phyloP scores from a whole-genome alignment of 2,113 vertebrate genomes.

The Scomber colias region DNA sequence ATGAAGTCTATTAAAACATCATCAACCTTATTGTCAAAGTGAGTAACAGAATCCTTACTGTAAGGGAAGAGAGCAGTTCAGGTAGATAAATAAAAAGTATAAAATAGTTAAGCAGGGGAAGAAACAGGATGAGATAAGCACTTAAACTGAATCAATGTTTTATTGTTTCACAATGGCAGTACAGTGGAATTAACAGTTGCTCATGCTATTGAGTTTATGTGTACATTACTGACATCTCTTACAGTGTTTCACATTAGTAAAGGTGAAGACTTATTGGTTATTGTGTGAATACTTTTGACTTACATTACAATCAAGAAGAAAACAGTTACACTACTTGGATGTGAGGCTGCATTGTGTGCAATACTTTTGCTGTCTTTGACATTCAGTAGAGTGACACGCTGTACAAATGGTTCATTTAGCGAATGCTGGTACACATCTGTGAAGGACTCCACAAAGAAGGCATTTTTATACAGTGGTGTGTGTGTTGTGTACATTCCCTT shows the following conservation, averaged over 20 bases:
- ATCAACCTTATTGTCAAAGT: too few species aligned
- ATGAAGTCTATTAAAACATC: too few species aligned
- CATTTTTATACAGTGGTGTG: constrained; percentile 59
- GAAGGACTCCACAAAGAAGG: constrained; percentile 68
- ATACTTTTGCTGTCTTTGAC: constrained; percentile 66
- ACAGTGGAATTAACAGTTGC: constrained; percentile 69
- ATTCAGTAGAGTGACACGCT: constrained; percentile 69
- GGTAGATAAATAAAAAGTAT: not conserved
- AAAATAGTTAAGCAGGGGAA: not conserved
- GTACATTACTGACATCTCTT: constrained; percentile 65
- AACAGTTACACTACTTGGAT: constrained; percentile 38
- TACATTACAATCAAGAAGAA: constrained; percentile 54
- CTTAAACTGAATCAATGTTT: constrained; percentile 60
- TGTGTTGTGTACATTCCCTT: constrained; percentile 56
- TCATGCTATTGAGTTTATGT: constrained; percentile 73
- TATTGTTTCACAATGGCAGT: constrained; percentile 80
- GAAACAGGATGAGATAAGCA: constrained; percentile 5
- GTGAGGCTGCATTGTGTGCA: constrained; percentile 57
- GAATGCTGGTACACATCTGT: constrained; percentile 65
- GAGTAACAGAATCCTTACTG: too few species aligned
- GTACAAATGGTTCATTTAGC: constrained; percentile 47
- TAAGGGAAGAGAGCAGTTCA: not conserved
- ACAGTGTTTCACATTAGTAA: constrained; percentile 69
- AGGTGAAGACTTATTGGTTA: constrained; percentile 54
- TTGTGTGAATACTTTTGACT: constrained; percentile 38